phyloP scores from a whole-genome alignment of 1,140 invertebrate genomes.

The Stegodyphus dumicola region DNA sequence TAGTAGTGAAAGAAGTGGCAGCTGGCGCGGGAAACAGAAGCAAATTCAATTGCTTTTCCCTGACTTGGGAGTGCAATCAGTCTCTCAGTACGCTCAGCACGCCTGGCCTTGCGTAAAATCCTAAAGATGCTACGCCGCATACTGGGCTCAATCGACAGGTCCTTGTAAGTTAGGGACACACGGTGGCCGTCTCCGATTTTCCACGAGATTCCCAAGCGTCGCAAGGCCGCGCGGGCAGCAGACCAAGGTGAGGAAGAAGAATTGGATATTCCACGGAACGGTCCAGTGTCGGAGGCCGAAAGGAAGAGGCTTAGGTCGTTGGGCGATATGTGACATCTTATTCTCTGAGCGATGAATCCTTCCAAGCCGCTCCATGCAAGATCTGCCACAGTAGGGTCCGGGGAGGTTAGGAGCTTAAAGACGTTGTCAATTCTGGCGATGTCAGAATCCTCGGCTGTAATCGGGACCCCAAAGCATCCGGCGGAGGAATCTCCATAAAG shows the following conservation, averaged over 20 bases:
- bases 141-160: no score
- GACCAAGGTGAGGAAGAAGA: neutral
- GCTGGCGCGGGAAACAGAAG: neutral
- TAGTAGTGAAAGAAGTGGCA: no score
- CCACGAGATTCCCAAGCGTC: neutral
- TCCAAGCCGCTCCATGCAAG: neutral
- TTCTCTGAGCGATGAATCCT: neutral
- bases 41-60: neutral
- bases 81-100: neutral
- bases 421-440: neutral
- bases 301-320: neutral
- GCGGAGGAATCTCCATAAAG: neutral
- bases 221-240: neutral
- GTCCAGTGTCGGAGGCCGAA: neutral
- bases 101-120: neutral
- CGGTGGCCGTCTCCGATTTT: neutral
- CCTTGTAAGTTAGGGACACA: neutral
- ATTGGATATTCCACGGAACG: neutral
- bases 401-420: neutral
- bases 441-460: neutral
- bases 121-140: neutral
- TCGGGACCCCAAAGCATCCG: neutral
- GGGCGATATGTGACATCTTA: neutral
- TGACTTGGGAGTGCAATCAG: neutral
- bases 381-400: neutral